Base-by-base conservation (phyloP, 2,888 invertebrate genomes). In the Caenorhabditis zanzibari region DNA sequence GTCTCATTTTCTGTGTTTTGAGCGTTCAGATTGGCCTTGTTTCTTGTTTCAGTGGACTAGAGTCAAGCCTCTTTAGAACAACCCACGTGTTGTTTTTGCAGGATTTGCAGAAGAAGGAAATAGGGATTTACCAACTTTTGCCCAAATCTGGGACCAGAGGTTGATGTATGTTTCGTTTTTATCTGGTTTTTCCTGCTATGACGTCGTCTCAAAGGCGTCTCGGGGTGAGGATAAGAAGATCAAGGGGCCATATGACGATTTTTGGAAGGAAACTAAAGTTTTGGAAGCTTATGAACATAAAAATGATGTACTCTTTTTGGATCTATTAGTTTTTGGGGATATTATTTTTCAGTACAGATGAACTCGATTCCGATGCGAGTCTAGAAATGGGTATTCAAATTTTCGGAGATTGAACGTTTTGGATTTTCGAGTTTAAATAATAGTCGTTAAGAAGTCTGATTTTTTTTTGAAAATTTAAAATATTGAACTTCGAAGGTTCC, bases 71-170 rank as follows among this genome's bases (percentile, higher is more conserved):
- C n/a, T n/a, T n/a, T n/a, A n/a, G 24, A 26, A n/a, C n/a, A 32
- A 58, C 19, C 32, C 58, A 58, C 35, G 26, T 35, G 35, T 54
- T 9, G 32, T n/a, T 35, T 54, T 24, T 58, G 58, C 32, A 26
- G n/a, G 16, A 19, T 19, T 32, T 32, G 58, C 58, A 58, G 58
- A 58, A 58, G 10, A 32, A 58, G 19, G 54, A 47, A 47, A 47
- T 47, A 19, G 22, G 58, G 58, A 58, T 58, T 58, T 58, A 58
- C 0, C 58, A 35, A 58, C 28, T 28, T 56, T 56, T 56, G n/a
- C n/a, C 24, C 22, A 22, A 54, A 7, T 54, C 22, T 10, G 54
- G 24, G 38, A 12, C 38, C 38, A 38, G 12, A 38, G 12, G 58
- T 35, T 19, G 35, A 32, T 28, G 28, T 35, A 35, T 58, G 58